Conservation (phyloP, 1,140 invertebrate genomes). For the Scaptomyza montana region DNA sequence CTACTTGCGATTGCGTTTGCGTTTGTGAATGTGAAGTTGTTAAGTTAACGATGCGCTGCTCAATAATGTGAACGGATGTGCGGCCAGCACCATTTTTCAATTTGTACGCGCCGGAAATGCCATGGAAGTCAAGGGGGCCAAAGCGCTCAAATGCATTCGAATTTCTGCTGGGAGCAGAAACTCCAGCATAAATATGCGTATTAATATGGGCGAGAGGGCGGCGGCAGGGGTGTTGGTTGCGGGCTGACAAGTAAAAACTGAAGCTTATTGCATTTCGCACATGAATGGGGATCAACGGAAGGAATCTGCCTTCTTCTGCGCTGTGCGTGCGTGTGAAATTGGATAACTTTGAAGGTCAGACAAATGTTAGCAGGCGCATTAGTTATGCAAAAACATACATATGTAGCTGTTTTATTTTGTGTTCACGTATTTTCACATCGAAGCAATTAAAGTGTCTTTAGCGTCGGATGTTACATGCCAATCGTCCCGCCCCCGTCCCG, state of each 20-base stretch:
- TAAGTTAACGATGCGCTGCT: constrained; percentile 66
- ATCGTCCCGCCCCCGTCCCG: background rate
- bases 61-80: constrained; percentile 71
- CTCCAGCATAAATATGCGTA: constrained; percentile 8
- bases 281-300: constrained; percentile 24
- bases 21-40: constrained; percentile 1
- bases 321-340: constrained; percentile 43
- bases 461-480: constrained; percentile 37
- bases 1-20: constrained; percentile 2
- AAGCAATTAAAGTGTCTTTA: constrained; percentile 81
- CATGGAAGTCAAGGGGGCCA: constrained; percentile 35
- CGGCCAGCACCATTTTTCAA: constrained; percentile 75
- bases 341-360: constrained; percentile 67
- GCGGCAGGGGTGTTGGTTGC: background rate
- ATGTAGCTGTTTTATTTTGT: constrained; percentile 6
- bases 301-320: constrained; percentile 4
- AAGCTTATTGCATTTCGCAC: constrained; percentile 62
- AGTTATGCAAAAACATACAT: constrained; percentile 54
- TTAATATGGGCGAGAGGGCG: too few relatives aligned
- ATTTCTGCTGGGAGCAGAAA: constrained; percentile 2
- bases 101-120: constrained; percentile 70
- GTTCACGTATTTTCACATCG: constrained; percentile 17
- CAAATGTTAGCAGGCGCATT: constrained; percentile 72
- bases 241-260: background rate
- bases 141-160: constrained; percentile 13